phyloP scores from a whole-genome alignment of 2,888 invertebrate genomes.

The Nephrotoma guestfalica region DNA sequence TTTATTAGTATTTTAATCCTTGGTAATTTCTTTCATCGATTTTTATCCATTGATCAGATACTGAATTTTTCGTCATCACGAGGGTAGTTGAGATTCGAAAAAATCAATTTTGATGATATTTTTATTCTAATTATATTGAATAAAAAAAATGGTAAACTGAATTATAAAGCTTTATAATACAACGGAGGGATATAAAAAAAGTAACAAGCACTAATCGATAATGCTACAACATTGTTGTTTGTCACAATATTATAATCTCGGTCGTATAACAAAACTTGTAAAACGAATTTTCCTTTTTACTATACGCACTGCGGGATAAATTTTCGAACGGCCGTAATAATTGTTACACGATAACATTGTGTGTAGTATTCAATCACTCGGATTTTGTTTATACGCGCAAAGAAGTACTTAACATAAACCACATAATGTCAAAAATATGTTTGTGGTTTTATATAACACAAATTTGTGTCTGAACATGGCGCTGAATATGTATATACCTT shows the following conservation, averaged over 20 bases:
- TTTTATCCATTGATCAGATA: neutral
- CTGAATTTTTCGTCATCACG: neutral
- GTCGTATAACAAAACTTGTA: neutral
- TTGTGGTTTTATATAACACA: neutral
- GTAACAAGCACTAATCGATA: neutral
- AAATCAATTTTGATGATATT: neutral
- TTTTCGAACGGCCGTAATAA: neutral
- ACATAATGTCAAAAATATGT: neutral
- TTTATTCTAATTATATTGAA: neutral
- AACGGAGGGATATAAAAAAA: neutral
- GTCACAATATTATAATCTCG: neutral
- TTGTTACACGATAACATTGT: neutral
- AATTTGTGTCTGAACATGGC: no score
- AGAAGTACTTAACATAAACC: neutral
- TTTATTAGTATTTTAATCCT: neutral
- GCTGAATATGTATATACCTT: no score
- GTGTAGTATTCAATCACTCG: neutral
- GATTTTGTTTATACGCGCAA: neutral
- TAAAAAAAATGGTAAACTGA: no score
- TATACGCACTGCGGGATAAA: neutral
- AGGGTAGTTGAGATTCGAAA: neutral
- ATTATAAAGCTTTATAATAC: neutral
- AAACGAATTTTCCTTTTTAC: neutral
- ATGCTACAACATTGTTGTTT: neutral
- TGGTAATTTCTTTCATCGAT: neutral